Conservation (phyloP, 2,888 invertebrate genomes). For the Listrodromus nycthemerus region DNA sequence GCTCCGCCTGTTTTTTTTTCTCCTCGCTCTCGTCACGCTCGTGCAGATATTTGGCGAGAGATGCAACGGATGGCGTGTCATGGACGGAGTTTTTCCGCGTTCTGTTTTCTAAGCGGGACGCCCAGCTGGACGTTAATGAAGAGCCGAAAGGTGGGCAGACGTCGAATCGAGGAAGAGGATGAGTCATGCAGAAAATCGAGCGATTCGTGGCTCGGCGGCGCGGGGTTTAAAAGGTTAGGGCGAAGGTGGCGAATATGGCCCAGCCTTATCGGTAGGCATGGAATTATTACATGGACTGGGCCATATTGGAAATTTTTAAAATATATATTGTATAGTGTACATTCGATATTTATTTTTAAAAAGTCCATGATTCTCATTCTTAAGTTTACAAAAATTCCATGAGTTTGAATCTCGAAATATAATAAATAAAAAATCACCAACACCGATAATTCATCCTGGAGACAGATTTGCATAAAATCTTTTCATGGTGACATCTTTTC, state of each 20-base stretch:
- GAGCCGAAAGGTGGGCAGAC: background rate
- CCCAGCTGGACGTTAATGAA: background rate
- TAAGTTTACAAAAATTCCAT: too few relatives aligned
- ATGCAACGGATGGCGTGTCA: conserved; percentile 10
- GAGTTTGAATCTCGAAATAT: too few relatives aligned
- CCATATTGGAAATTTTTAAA: too few relatives aligned
- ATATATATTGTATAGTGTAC: too few relatives aligned
- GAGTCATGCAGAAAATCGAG: background rate
- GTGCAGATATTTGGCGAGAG: conserved; percentile 32
- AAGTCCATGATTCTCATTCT: too few relatives aligned
- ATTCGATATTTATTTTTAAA: too few relatives aligned
- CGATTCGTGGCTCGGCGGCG: background rate
- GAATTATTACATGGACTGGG: background rate
- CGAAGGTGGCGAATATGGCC: too few relatives aligned
- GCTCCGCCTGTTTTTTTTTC: background rate
- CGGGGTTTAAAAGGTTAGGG: background rate
- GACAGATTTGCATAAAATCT: too few relatives aligned
- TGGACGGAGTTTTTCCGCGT: conserved; percentile 12
- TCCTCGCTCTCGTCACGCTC: conserved; percentile 10
- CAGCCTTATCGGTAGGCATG: too few relatives aligned
- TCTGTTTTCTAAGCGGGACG: background rate
- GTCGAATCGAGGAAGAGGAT: background rate
- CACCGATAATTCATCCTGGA: too few relatives aligned
- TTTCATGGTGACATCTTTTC: too few relatives aligned
- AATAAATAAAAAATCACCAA: too few relatives aligned